Conservation (phyloP, 2,888 invertebrate species). For the Melanargia galathea region DNA sequence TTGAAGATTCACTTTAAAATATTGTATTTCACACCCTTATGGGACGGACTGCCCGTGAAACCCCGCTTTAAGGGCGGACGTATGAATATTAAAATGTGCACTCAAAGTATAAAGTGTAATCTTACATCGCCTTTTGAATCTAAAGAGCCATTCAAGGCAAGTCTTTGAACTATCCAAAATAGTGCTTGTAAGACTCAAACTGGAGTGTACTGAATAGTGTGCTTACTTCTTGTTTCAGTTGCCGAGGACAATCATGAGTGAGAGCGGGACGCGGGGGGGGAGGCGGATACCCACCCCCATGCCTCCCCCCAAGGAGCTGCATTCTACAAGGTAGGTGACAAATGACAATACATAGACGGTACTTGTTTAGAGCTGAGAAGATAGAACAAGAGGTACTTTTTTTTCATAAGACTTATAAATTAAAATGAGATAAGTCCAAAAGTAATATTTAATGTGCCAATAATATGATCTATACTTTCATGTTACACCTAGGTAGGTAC, state of each 20-base stretch:
- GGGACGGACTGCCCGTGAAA: too few species aligned
- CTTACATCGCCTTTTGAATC: background rate
- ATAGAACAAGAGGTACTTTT: too few species aligned
- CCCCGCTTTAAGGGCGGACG: too few species aligned
- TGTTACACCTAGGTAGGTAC: too few species aligned
- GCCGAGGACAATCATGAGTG: slow-evolving; percentile 62
- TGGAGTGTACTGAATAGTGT: slow-evolving; percentile 36
- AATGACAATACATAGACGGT: slow-evolving; percentile 13
- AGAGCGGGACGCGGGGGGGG: slow-evolving; percentile 61
- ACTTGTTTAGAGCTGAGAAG: background rate
- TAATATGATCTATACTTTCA: too few species aligned
- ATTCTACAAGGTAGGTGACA: slow-evolving; percentile 50
- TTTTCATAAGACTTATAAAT: too few species aligned
- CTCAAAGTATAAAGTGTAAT: background rate
- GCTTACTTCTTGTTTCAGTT: slow-evolving; percentile 42
- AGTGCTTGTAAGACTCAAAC: slow-evolving; percentile 11
- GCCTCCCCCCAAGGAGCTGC: slow-evolving; percentile 66
- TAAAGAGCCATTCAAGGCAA: background rate
- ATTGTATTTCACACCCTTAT: too few species aligned
- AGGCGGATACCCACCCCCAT: slow-evolving; percentile 75
- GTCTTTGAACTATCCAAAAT: slow-evolving; percentile 10
- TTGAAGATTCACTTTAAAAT: too few species aligned
- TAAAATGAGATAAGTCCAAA: too few species aligned
- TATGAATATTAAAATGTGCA: background rate
- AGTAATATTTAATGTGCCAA: too few species aligned